These are phyloP conservation scores for Micropoecilia bifurca DNA, from an alignment of 2,797 vertebrate genomes.

Conservation along the genomic window DNA sequence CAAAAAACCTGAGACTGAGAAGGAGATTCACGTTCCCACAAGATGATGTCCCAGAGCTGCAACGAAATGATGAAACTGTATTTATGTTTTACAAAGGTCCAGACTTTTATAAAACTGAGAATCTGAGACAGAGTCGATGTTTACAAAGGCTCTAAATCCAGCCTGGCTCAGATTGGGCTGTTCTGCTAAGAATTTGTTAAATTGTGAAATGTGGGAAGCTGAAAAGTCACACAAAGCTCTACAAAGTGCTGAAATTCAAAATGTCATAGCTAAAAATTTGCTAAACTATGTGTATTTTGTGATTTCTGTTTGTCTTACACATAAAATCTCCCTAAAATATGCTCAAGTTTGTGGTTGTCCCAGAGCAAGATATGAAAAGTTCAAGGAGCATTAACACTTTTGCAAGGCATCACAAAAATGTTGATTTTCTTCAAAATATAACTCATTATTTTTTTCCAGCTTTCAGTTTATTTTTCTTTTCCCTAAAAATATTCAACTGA, in stretches of 20 bases:
- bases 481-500: conserved; percentile 35
- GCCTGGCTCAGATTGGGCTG: background rate
- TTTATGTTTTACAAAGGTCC: background rate
- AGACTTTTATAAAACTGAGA: background rate
- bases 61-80: background rate
- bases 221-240: background rate
- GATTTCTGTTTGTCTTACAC: background rate
- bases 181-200: background rate
- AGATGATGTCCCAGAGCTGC: background rate
- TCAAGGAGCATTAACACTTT: background rate
- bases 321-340: background rate
- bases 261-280: background rate
- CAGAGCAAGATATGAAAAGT: background rate
- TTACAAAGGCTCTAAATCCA: background rate
- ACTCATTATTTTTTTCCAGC: conserved; percentile 4
- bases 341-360: background rate
- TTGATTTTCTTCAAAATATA: conserved; percentile 44
- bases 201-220: background rate
- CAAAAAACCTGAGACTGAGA: background rate
- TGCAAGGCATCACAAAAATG: conserved; percentile 24
- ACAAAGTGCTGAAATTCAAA: background rate
- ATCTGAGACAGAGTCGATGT: background rate
- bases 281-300: background rate
- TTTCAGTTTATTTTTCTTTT: background rate
- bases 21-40: background rate